Evolutionary conservation across 2,797 vertebrate species (phyloP).

Genomic region (Thaleichthys pacificus): DNA sequence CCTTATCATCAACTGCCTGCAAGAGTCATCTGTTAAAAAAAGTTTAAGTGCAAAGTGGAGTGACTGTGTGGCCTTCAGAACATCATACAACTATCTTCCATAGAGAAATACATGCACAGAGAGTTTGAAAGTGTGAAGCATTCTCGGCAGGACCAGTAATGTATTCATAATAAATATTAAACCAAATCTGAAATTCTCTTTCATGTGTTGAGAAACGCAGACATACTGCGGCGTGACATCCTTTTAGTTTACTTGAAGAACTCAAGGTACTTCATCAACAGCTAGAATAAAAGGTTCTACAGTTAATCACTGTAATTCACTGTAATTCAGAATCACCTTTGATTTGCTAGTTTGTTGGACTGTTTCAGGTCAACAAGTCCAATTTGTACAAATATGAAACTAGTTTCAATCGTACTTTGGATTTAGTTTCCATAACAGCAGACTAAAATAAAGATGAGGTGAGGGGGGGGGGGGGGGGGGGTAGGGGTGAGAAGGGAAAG

Average conservation of each 20-base stretch:
- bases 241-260: slow-evolving; percentile 62
- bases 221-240: slow-evolving; percentile 68
- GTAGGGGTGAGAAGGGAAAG: slow-evolving; percentile 19
- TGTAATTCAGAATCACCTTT: not conserved
- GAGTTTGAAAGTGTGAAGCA: not conserved
- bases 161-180: slow-evolving; percentile 78
- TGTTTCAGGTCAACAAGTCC: slow-evolving; percentile 29
- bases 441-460: too few relatives aligned
- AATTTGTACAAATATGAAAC: slow-evolving; percentile 26
- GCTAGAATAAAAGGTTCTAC: not conserved
- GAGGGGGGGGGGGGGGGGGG: not conserved
- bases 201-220: slow-evolving; percentile 71
- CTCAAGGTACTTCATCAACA: slow-evolving; percentile 22
- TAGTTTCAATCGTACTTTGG: slow-evolving; percentile 32
- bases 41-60: slow-evolving; percentile 5
- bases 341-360: slow-evolving; percentile 15
- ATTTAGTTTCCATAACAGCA: slow-evolving; percentile 37
- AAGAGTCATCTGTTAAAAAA: slow-evolving; percentile 39
- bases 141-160: slow-evolving; percentile 54
- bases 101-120: not conserved
- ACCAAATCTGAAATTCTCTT: slow-evolving; percentile 76
- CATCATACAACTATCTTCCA: slow-evolving; percentile 15
- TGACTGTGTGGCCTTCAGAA: slow-evolving; percentile 22
- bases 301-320: too few relatives aligned
- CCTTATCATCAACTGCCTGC: slow-evolving; percentile 37